Evolutionary conservation across 1,140 invertebrate genomes (phyloP).

Genomic region (Saccostrea cuccullata): DNA sequence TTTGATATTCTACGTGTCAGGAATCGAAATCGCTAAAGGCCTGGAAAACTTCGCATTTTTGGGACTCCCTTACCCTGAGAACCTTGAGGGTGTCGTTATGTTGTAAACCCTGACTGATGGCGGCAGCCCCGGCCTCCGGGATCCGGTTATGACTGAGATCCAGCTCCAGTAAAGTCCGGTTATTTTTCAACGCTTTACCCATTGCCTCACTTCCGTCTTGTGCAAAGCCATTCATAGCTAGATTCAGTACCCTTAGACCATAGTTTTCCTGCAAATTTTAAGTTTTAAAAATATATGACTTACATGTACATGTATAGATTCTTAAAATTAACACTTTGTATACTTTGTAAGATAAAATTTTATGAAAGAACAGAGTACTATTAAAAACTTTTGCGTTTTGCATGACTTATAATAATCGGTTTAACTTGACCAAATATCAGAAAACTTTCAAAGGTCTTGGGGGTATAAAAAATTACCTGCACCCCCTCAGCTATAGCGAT

Average conservation of each 20-base stretch:
- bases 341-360: no score
- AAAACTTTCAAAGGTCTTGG: no score
- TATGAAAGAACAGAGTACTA: no score
- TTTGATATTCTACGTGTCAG: no score
- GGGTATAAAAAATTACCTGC: slow-evolving; percentile 50
- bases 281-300: not conserved
- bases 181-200: slow-evolving; percentile 70
- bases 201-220: slow-evolving; percentile 66
- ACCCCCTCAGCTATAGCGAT: slow-evolving; percentile 63
- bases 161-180: slow-evolving; percentile 69
- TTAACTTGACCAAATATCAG: no score
- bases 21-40: no score
- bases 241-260: slow-evolving; percentile 67
- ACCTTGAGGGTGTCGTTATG: slow-evolving; percentile 67
- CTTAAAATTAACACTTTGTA: no score
- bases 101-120: slow-evolving; percentile 68
- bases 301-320: no score
- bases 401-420: no score
- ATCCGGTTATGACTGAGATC: slow-evolving; percentile 73
- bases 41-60: no score
- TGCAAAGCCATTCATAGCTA: slow-evolving; percentile 74
- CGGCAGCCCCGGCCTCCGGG: slow-evolving; percentile 61
- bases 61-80: slow-evolving; percentile 61
- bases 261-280: slow-evolving; percentile 68
- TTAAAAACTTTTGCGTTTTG: no score